phyloP scores from a whole-genome alignment of 2,797 vertebrate genomes.

The Xiphophorus birchmanni region DNA sequence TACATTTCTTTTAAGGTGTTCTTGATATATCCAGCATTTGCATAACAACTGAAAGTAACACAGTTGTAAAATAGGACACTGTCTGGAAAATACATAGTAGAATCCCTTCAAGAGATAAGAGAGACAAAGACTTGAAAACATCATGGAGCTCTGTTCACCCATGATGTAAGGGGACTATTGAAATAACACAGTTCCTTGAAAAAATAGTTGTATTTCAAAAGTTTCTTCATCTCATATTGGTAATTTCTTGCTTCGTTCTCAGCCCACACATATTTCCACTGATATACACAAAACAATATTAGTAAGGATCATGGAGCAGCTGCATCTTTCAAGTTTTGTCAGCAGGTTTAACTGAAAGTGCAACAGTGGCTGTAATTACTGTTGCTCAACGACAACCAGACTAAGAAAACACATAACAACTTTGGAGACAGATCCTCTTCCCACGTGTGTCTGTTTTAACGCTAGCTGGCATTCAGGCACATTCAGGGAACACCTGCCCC shows the following conservation, averaged over 20 bases:
- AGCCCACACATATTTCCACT: constrained; percentile 38
- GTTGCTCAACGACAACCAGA: constrained; percentile 61
- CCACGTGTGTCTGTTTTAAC: constrained; percentile 18
- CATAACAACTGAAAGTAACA: too few relatives aligned
- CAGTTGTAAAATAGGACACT: too few relatives aligned
- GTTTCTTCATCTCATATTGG: neutral
- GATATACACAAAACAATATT: constrained; percentile 36
- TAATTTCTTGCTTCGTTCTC: neutral
- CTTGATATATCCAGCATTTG: too few relatives aligned
- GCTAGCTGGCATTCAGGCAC: constrained; percentile 4
- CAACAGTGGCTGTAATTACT: constrained; percentile 61
- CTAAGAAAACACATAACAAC: constrained; percentile 51
- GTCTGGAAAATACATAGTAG: too few relatives aligned
- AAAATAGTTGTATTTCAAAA: neutral
- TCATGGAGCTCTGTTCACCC: too few relatives aligned
- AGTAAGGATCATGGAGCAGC: constrained; percentile 55
- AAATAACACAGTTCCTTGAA: neutral
- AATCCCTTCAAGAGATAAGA: too few relatives aligned
- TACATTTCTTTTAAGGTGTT: too few relatives aligned
- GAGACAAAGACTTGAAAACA: too few relatives aligned
- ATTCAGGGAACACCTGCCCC: constrained; percentile 54
- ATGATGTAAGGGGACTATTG: too few relatives aligned
- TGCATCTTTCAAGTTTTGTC: constrained; percentile 66
- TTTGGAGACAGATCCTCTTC: constrained; percentile 34
- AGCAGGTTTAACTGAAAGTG: constrained; percentile 66